Evolutionary conservation across 1,140 invertebrate species (phyloP), one percentile per base, ranked within the genome.

Genomic region (Brachionus plicatilis): DNA sequence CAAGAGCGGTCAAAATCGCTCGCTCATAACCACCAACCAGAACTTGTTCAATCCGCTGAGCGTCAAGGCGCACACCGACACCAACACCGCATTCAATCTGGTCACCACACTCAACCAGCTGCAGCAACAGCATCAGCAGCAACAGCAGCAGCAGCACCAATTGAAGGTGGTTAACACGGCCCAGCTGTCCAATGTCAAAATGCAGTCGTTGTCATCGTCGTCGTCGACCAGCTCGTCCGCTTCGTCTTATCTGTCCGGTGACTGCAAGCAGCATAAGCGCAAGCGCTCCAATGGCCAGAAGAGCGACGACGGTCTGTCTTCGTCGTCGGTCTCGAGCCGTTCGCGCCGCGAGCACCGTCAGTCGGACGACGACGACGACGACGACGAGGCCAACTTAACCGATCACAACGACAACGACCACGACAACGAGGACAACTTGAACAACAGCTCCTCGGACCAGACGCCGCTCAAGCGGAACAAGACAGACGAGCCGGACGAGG

Each of bases 161-260:
- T n/a, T 76, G 3, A 76, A 76, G 33, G 24, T 76, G 43, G 45
- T 47, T 0, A 76, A 53, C 47, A 45, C 72, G 4, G 7, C 43
- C 6, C 41, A 76, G 45, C 12, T 50, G 43, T 37, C 41, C 43
- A 50, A 50, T 72, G 33, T 47, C 27, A 76, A 76, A 50, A 29
- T 47, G 24, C 72, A 47, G 47, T 82, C 79, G 20, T 43, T 60
- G 37, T 60, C 79, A 2, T 82, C 79, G 20, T 82, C 79, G 2
- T 82, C 79, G 8, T 82, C 79, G 33, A 65, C 53, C 24, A 45
- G 53, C 27, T 82, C 53, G 53, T 82, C 79, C n/a, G 37, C 79
- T 76, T 76, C 72, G 43, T 76, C 72, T 76, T 72, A 43, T 43
- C 8, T 41, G 3, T 72, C 68, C 68, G 68, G 68, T 72, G 68